These are phyloP conservation scores for Ectropis grisescens DNA, from an alignment of 1,140 invertebrate genomes.

Conservation along the genomic window DNA sequence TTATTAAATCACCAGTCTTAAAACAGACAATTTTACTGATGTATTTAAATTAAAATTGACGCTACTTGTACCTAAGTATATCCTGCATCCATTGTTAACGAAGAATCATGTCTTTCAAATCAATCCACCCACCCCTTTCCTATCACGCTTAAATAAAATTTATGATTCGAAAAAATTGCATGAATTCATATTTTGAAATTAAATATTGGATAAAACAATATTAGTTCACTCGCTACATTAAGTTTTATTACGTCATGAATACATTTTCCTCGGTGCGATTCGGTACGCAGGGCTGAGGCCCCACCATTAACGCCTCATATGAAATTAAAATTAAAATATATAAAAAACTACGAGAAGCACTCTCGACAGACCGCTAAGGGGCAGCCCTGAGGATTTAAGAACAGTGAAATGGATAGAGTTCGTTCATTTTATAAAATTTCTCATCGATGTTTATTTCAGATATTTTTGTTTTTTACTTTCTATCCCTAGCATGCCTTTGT, in stretches of 20 bases:
- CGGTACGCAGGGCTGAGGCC: conserved; percentile 60
- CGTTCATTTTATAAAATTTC: no score
- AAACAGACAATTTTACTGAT: no score
- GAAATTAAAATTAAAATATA: conserved; percentile 71
- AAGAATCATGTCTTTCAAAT: no score
- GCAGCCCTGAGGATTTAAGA: conserved; percentile 55
- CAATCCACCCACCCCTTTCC: no score
- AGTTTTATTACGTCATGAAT: conserved; percentile 64
- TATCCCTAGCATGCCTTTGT: no score
- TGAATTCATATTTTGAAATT: conserved; percentile 56
- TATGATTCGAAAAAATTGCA: conserved; percentile 55
- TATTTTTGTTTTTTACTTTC: no score
- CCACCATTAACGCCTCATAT: conserved; percentile 64
- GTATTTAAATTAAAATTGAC: no score
- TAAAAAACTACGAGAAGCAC: conserved; percentile 57
- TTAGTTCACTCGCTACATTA: conserved; percentile 68
- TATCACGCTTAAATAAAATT: conserved; percentile 48
- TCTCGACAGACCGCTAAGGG: conserved; percentile 62
- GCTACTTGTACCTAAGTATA: no score
- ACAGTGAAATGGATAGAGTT: conserved; percentile 25
- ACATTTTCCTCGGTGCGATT: conserved; percentile 55
- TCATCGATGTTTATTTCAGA: no score
- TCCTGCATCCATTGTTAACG: no score
- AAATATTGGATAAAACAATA: conserved; percentile 69
- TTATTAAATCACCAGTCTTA: no score